Conservation (phyloP, 2,113 vertebrate species). For the Solea solea region DNA sequence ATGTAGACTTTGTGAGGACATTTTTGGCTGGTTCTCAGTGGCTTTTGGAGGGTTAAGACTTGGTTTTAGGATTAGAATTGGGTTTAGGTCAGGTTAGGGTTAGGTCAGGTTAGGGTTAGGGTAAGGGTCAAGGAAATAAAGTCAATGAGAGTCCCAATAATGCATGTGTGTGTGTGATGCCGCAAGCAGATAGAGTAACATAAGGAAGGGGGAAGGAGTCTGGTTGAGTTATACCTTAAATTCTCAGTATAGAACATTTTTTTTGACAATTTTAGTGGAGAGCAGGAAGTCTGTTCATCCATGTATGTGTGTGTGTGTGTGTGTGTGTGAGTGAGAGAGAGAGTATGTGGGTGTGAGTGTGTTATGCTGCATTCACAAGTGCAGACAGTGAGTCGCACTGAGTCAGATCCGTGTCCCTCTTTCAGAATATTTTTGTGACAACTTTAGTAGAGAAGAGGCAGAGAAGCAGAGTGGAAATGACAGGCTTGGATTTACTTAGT, state of each 20-base stretch:
- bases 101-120: no score
- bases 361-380: slow-evolving; percentile 15
- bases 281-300: background rate
- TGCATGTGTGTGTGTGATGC: background rate
- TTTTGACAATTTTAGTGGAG: slow-evolving; percentile 57
- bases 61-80: no score
- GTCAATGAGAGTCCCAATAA: no score
- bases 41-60: no score
- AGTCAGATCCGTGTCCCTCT: slow-evolving; percentile 53
- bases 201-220: slow-evolving; percentile 30
- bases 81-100: no score
- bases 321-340: slow-evolving; percentile 9
- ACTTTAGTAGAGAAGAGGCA: slow-evolving; percentile 37
- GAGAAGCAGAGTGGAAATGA: slow-evolving; percentile 41
- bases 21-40: no score
- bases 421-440: slow-evolving; percentile 63
- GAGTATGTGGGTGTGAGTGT: slow-evolving; percentile 12
- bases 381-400: slow-evolving; percentile 50
- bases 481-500: slow-evolving; percentile 46
- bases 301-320: background rate
- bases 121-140: no score
- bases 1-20: no score
- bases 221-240: slow-evolving; percentile 56
- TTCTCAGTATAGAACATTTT: slow-evolving; percentile 51
- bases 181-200: background rate